These are phyloP conservation scores for Stenodera caucasica DNA, from an alignment of 2,888 invertebrate genomes.

Conservation along the genomic window DNA sequence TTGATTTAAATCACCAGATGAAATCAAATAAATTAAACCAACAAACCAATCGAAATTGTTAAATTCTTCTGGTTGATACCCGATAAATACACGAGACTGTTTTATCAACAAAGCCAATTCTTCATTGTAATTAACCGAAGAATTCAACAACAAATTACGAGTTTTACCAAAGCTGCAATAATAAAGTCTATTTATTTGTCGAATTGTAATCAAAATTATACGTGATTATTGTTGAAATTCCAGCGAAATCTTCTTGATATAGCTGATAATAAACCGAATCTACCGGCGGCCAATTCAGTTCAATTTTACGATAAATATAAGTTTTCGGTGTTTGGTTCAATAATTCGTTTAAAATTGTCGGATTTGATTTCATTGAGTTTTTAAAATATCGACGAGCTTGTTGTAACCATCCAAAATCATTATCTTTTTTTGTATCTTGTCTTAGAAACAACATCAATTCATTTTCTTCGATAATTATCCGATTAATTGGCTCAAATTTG, in stretches of 20 bases:
- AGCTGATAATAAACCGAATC: conserved; percentile 22
- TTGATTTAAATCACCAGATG: conserved; percentile 25
- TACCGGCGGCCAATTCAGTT: conserved; percentile 25
- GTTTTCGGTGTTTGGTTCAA: conserved; percentile 27
- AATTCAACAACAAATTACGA: conserved; percentile 19
- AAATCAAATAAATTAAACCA: conserved; percentile 33
- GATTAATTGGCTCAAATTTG: background rate
- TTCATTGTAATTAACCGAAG: conserved; percentile 20
- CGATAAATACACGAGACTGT: conserved; percentile 32
- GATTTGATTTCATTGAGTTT: conserved; percentile 25
- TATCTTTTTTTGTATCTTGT: background rate
- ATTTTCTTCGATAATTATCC: background rate
- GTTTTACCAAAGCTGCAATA: conserved; percentile 32
- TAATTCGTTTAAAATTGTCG: conserved; percentile 22
- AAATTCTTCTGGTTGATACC: conserved; percentile 30
- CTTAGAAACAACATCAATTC: conserved; percentile 16
- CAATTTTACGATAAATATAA: conserved; percentile 15
- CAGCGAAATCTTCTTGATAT: conserved; percentile 24
- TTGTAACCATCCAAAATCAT: conserved; percentile 29
- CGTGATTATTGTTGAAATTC: conserved; percentile 24
- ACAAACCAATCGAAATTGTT: conserved; percentile 38
- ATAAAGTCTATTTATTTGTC: no score
- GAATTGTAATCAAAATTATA: no score
- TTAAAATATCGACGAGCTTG: conserved; percentile 32
- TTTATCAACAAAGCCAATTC: conserved; percentile 32